Conservation (phyloP, 37 sponge, comb jelly and placozoan species). For the Geodia barretti region DNA sequence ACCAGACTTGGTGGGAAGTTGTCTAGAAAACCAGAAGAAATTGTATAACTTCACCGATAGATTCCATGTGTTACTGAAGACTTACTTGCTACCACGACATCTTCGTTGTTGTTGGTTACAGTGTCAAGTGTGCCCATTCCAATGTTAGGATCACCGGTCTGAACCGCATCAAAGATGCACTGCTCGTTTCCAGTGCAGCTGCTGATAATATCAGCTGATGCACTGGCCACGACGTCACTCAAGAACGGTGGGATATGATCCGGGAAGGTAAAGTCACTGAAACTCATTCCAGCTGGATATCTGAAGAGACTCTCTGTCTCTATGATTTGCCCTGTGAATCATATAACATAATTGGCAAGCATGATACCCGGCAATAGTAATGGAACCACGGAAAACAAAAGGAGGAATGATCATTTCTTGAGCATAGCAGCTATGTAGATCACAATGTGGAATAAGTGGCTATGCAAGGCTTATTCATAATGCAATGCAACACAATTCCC, state of each 20-base stretch:
- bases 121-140: conserved; percentile 29
- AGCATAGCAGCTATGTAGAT: no score
- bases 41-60: not conserved
- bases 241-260: conserved; percentile 54
- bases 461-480: no score
- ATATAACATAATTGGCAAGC: no score
- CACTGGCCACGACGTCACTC: conserved; percentile 34
- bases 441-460: no score
- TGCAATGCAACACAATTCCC: not conserved
- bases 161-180: conserved; percentile 66
- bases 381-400: no score
- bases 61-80: not conserved
- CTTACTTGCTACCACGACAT: conserved; percentile 10
- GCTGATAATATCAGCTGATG: not conserved
- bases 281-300: conserved; percentile 16
- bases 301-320: conserved; percentile 43
- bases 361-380: no score
- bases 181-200: conserved; percentile 28
- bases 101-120: not conserved
- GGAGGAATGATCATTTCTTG: no score
- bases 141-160: conserved; percentile 48
- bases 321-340: conserved; percentile 57
- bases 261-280: conserved; percentile 38
- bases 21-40: conserved; percentile 11
- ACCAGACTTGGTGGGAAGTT: conserved; percentile 60